Evolutionary conservation across 2,888 invertebrate genomes (phyloP).

Genomic region (Mycalesis mineus): DNA sequence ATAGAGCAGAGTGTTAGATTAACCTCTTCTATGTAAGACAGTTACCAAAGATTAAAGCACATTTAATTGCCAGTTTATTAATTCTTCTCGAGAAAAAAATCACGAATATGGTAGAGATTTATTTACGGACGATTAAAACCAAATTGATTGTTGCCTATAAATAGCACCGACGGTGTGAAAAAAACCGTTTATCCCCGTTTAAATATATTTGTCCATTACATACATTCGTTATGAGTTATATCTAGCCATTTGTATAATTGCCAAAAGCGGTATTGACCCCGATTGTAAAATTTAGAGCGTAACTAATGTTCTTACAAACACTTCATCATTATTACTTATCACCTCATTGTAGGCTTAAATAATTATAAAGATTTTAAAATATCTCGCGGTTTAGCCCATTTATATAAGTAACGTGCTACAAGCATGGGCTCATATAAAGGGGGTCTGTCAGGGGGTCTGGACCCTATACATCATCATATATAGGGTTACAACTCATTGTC

Average conservation of each 20-base stretch:
- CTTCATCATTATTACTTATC: constrained; percentile 16
- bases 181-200: not conserved
- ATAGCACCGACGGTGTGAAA: not conserved
- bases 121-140: not conserved
- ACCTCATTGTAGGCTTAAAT: constrained; percentile 3
- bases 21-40: too few species aligned
- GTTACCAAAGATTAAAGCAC: too few species aligned
- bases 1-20: too few species aligned
- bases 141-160: not conserved
- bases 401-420: too few species aligned
- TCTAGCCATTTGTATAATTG: constrained; percentile 33
- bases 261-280: constrained; percentile 62
- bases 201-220: not conserved
- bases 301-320: constrained; percentile 40
- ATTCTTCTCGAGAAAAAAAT: not conserved
- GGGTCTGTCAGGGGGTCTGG: too few species aligned
- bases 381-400: not conserved
- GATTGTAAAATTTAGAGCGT: constrained; percentile 62
- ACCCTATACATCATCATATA: too few species aligned
- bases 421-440: too few species aligned
- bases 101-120: not conserved
- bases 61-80: too few species aligned
- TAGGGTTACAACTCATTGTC: too few species aligned
- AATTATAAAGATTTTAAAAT: constrained; percentile 3
- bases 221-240: constrained; percentile 11